phyloP scores from a whole-genome alignment of 2,888 invertebrate species.

The Philonicus albiceps region DNA sequence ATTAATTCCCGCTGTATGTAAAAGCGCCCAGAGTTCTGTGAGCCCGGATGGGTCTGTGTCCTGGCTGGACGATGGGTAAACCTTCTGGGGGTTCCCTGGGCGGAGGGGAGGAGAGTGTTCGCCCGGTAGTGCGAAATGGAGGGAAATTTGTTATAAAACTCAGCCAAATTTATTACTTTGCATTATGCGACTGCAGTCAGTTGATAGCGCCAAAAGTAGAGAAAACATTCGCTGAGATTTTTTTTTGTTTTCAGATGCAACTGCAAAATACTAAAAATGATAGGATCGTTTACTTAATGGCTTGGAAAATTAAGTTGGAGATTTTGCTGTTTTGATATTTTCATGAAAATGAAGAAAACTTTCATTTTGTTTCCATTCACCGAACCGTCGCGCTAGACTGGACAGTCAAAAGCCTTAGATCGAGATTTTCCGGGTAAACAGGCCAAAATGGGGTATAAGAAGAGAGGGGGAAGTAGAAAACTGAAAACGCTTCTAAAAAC shows the following conservation, averaged over 20 bases:
- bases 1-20: neutral
- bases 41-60: neutral
- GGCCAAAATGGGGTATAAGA: neutral
- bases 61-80: neutral
- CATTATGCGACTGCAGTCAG: conserved; percentile 26
- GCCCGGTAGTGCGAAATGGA: neutral
- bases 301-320: conserved; percentile 5
- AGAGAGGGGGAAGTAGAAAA: neutral
- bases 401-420: neutral
- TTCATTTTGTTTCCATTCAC: neutral
- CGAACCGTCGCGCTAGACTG: neutral
- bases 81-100: neutral
- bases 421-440: neutral
- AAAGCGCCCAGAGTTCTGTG: neutral
- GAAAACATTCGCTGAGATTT: neutral
- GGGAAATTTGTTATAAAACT: neutral
- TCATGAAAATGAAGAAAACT: neutral
- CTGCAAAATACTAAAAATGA: conserved; percentile 9
- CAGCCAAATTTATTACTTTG: neutral
- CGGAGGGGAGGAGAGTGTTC: too few relatives aligned
- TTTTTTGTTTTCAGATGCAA: neutral
- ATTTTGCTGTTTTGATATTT: neutral
- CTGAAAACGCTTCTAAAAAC: neutral
- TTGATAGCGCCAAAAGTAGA: neutral
- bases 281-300: conserved; percentile 4